Base-by-base conservation (phyloP, 2,113 vertebrate genomes). In the Megaceryle torquata region DNA sequence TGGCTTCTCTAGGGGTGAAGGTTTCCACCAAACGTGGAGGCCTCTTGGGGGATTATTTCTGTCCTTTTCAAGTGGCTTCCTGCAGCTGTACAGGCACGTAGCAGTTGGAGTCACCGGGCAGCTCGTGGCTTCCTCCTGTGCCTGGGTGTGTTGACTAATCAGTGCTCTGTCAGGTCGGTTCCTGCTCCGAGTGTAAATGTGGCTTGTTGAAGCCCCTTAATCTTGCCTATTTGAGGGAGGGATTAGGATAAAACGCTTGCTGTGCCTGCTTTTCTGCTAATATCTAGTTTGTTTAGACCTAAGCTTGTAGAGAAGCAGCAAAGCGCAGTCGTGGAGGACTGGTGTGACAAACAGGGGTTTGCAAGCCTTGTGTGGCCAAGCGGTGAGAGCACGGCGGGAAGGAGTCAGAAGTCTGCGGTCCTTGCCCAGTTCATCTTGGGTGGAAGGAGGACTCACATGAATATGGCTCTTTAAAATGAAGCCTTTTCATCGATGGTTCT, bases 381-480 rank as follows among this genome's bases (percentile, higher is more conserved):
- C 0, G 4, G 10, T 33, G 25, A 35, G 71, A 83, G 31, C 60
- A 37, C 28, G 71, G 6, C 18, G 22, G 53, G 71, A 76, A 18
- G 41, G 31, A 9, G 29, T 31, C 3, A 1, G 41, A 25, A 70
- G 19, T 8, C 50, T 13, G 13, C 25, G 29, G 26, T 14, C 44
- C 6, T 82, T 63, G 29, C 61, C 57, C 15, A 3, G 1, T 43
- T 14, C 0, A 0, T 39, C 29, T 24, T 44, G 48, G 41, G 21
- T 61, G 59, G 70, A 68, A 53, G 25, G 28, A 9, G 64, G 28
- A 44, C 53, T 44, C 1, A 1, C 7, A 2, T 21, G 33, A 17
- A n/a, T 12, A 21, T 0, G 22, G 19, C 13, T 33, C 35, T 43
- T 69, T 7, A 22, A 18, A 24, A 0, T 37, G 37, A 9, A 53